A percentile compares a stretch with the other conserved stretches of the same genome.
phyloP scores from a whole-genome alignment of 2,888 invertebrate genomes.

The Elegia similella region DNA sequence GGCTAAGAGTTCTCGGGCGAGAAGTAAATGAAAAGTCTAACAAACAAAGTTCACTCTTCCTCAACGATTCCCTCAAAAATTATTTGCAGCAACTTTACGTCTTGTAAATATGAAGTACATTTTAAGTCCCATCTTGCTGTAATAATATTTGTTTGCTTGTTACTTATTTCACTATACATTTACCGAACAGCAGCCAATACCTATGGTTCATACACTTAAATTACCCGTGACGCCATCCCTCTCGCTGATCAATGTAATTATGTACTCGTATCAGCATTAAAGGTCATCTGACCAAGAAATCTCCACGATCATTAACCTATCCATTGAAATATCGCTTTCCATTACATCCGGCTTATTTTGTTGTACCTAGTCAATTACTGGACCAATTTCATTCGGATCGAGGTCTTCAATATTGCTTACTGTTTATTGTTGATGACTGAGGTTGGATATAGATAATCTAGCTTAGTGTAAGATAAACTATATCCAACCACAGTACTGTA shows the following conservation, averaged over 20 bases:
- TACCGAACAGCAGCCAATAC: neutral
- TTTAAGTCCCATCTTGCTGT: too few relatives aligned
- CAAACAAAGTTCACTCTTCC: neutral
- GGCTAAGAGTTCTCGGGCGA: constrained; percentile 24
- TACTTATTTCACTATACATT: neutral
- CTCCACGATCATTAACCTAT: constrained; percentile 9
- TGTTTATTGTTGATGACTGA: too few relatives aligned
- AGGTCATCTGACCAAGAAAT: constrained; percentile 12
- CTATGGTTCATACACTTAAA: neutral
- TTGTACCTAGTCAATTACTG: neutral
- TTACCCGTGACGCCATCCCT: neutral
- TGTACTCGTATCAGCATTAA: constrained; percentile 6
- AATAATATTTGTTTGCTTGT: too few relatives aligned
- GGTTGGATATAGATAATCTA: too few relatives aligned
- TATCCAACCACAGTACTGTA: too few relatives aligned
- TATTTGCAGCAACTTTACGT: too few relatives aligned
- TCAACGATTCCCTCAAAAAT: neutral
- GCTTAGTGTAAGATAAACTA: too few relatives aligned
- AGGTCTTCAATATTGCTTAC: neutral
- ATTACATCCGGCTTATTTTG: constrained; percentile 6
- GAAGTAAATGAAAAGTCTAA: neutral
- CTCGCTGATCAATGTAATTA: constrained; percentile 8
- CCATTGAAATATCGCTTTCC: constrained; percentile 8
- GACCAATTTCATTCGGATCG: neutral
- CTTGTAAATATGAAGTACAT: too few relatives aligned